phyloP scores from a whole-genome alignment of 2,888 invertebrate genomes.

The Pseudococcus jackbeardsleyi region DNA sequence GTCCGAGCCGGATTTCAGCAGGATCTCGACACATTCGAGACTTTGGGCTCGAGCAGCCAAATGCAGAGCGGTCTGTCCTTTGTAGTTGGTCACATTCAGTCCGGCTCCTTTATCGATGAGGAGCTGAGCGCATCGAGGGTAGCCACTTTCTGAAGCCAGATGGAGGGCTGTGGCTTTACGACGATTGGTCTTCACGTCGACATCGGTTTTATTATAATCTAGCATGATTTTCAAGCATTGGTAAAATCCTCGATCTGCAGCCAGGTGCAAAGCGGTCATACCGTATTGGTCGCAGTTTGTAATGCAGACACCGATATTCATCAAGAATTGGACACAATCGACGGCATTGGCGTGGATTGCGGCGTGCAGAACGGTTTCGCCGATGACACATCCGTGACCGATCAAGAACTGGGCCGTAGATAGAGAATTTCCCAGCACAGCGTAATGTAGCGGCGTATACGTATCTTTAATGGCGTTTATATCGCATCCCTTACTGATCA shows the following conservation, averaged over 20 bases:
- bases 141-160: conserved; percentile 89
- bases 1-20: conserved; percentile 82
- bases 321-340: conserved; percentile 84
- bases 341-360: conserved; percentile 87
- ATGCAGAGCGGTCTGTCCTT: conserved; percentile 88
- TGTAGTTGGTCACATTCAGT: conserved; percentile 80
- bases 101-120: conserved; percentile 82
- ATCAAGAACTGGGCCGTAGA: conserved; percentile 85
- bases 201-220: conserved; percentile 80
- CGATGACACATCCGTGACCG: conserved; percentile 74
- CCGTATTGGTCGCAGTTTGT: conserved; percentile 80
- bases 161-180: conserved; percentile 86
- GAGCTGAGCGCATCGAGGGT: conserved; percentile 83
- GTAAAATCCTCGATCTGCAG: conserved; percentile 79
- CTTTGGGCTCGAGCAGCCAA: conserved; percentile 85
- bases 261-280: conserved; percentile 83
- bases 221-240: conserved; percentile 79
- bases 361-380: conserved; percentile 85
- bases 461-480: conserved; percentile 78
- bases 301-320: conserved; percentile 81
- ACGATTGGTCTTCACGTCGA: conserved; percentile 80
- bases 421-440: conserved; percentile 88
- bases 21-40: conserved; percentile 83
- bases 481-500: conserved; percentile 79
- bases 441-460: conserved; percentile 88